Base-by-base conservation (phyloP, 1,140 invertebrate species). In the Paraescarpia echinospica region DNA sequence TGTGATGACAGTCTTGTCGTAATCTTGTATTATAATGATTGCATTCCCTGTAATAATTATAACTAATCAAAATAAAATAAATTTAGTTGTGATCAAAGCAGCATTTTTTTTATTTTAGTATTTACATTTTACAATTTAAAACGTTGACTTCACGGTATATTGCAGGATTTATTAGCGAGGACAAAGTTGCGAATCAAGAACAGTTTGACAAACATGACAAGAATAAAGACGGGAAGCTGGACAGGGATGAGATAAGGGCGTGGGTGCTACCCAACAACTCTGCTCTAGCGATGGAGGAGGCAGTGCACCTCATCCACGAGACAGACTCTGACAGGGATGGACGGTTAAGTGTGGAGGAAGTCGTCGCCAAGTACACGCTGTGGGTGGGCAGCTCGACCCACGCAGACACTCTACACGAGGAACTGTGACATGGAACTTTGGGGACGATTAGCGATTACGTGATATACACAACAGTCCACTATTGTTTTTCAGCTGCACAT, bases 211-310 rank as follows among this genome's bases (percentile, higher is more conserved):
- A 99, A 91, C 97, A 98, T 95, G 99, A 99, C 96, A 97, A 97
- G 91, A 97, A 99, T 96, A 95, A 97, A n/a, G 98, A 99, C 96
- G 98, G 98, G 0, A 96, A 97, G 93, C 96, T 99, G 1, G 97
- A 97, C 94, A 96, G 97, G 0, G 96, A 97, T 93, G 99, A 99
- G 97, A 97, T 99, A 90, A 96, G 98, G 48, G 97, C 97, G 1
- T 99, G 99, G 99, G 96, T 99, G 92, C 97, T 99, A 90, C 99
- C 99, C 0, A 98, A 98, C 94, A 98, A 98, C 94, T 98, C 97
- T 6, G 98, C 98, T 94, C 98, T 99, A 93, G 98, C 99, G 0
- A 97, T 96, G 35, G 98, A 99, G 94, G 99, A 99, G 96, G 98
- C 98, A 0, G 97, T 98, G 92, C 99, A 99, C 97, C 96, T 99